Evolutionary conservation across 2,797 vertebrate genomes (phyloP), one percentile per base, ranked within the genome.

Genomic region (Sebastes cheni): DNA sequence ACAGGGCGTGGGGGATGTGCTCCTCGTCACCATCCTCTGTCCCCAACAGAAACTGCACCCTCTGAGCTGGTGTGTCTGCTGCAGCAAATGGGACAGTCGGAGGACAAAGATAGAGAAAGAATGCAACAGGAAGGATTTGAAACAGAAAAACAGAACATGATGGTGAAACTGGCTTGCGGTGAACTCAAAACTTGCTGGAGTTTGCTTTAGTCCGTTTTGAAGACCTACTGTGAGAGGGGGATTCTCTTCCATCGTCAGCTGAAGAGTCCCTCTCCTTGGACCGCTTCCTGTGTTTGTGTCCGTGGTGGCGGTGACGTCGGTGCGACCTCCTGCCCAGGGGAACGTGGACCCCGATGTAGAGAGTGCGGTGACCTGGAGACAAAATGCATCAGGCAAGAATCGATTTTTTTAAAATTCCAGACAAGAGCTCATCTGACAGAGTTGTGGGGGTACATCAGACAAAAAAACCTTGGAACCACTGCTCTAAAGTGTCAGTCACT

Each of bases 261-360:
- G 96, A 95, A 0, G 98, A 98, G 86, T 99, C 98, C 91, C 97
- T 94, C 73, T 99, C 98, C 92, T 97, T 95, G 90, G 99, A 99
- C 93, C 97, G 96, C 93, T 99, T 99, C 88, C 97, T 96, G 94
- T 99, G 98, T 88, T 97, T 97, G 82, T 99, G 98, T 67, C 98
- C 98, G 20, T 98, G 99, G 92, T 99, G 99, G 69, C 97, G 96
- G 81, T 99, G 99, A 61, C 98, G 97, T 60, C 98, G 96, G 90
- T 99, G 98, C 22, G 98, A 98, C 93, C 97, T 97, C 86, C 97
- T 96, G 46, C 95, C 98, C 72, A 99, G 87, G 2, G 99, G 98
- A 56, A 99, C 98, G 0, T 99, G 99, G 75, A 99, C 98, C 25
- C 99, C 99, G 7, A 99, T 99, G 93, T 99, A 99, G 67, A 99